These are phyloP conservation scores for Myxocyprinus asiaticus DNA, from an alignment of 2,113 vertebrate genomes.

Conservation along the genomic window DNA sequence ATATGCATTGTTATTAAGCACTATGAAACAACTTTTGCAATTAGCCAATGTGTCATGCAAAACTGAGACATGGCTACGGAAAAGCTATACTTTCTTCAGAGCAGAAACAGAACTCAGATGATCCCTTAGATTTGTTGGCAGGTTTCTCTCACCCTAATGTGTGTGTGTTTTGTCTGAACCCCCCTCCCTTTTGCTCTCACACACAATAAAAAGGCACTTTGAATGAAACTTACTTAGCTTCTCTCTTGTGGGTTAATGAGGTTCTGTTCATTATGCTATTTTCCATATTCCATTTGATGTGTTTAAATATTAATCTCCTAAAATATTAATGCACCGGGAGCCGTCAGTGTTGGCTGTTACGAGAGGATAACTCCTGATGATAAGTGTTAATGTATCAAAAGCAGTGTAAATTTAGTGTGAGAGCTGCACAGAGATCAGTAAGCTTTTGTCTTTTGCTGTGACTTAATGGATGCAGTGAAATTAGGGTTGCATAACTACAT, in stretches of 20 bases:
- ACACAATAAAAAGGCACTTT: conserved; percentile 65
- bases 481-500: conserved; percentile 23
- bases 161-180: conserved; percentile 55
- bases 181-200: conserved; percentile 23
- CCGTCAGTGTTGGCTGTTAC: conserved; percentile 45
- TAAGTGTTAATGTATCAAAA: conserved; percentile 53
- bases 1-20: too few species aligned
- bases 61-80: too few species aligned
- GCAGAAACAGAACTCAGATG: too few species aligned
- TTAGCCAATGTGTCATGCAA: too few species aligned
- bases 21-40: too few species aligned
- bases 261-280: conserved; percentile 72
- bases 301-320: conserved; percentile 73
- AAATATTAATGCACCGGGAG: conserved; percentile 69
- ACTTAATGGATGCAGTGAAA: conserved; percentile 19
- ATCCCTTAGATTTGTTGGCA: too few species aligned
- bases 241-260: conserved; percentile 66
- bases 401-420: conserved; percentile 35
- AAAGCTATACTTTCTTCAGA: too few species aligned
- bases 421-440: conserved; percentile 22
- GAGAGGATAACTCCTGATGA: conserved; percentile 52
- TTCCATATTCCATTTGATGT: conserved; percentile 74
- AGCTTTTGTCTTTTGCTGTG: conserved; percentile 19
- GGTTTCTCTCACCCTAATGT: conserved; percentile 44
- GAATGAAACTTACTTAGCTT: conserved; percentile 60